Percentiles rank a stretch among this genome's conserved stretches.
These are phyloP conservation scores for Pomatorhinus ruficollis DNA, from an alignment of 2,113 vertebrate species.

Conservation along the genomic window DNA sequence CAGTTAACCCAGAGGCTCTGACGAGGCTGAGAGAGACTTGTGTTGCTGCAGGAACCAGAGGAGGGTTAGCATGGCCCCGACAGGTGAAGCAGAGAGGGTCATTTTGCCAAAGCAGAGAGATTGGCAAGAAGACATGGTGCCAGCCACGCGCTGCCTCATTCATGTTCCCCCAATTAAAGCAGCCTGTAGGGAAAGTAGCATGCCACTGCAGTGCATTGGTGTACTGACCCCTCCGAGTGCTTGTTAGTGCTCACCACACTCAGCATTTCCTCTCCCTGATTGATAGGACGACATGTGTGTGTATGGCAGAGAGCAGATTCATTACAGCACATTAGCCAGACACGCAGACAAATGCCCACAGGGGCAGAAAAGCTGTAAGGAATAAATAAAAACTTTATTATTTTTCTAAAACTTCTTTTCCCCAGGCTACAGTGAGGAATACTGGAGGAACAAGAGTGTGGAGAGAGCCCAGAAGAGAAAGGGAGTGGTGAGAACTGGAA, in stretches of 20 bases:
- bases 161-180: constrained; percentile 39
- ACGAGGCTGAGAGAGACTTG: background rate
- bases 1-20: background rate
- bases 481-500: background rate
- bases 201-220: background rate
- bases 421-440: constrained; percentile 37
- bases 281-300: background rate
- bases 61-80: background rate
- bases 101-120: background rate
- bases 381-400: constrained; percentile 70
- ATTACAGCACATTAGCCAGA: constrained; percentile 67
- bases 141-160: background rate
- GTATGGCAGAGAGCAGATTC: constrained; percentile 56
- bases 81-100: background rate
- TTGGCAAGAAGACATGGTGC: background rate
- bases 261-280: constrained; percentile 48
- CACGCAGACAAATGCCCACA: constrained; percentile 65
- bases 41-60: background rate
- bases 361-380: constrained; percentile 60
- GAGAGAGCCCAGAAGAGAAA: constrained; percentile 5
- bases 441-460: background rate
- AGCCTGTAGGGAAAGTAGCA: constrained; percentile 35
- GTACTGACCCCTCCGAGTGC: constrained; percentile 39
- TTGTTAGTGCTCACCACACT: constrained; percentile 41
- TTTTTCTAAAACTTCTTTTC: constrained; percentile 58